A percentile compares a stretch with the other conserved stretches of the same genome.
These are phyloP conservation scores for Palloptera scutellata DNA, from an alignment of 2,888 invertebrate species.

Conservation along the genomic window DNA sequence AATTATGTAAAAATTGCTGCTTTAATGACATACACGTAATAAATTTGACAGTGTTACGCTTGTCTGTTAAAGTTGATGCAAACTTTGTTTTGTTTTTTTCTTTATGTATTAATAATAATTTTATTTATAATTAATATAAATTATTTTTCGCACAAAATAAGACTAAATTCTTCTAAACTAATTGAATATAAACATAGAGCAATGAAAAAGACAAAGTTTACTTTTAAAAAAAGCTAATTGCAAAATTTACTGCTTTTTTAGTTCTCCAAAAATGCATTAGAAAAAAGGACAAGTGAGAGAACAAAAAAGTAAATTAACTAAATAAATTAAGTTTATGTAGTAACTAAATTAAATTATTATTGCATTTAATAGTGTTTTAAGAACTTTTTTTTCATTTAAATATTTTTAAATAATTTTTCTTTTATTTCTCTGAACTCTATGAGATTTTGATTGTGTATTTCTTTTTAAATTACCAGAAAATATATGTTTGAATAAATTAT, in stretches of 20 bases:
- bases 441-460: no score
- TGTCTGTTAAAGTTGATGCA: no score
- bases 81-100: no score
- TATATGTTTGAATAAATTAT: no score
- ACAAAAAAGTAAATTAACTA: conserved; percentile 6
- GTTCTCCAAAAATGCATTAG: conserved; percentile 30
- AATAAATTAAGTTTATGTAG: no score
- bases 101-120: not conserved
- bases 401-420: not conserved
- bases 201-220: no score
- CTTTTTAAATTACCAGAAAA: no score
- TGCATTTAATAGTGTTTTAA: not conserved
- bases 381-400: not conserved
- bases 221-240: conserved; percentile 21
- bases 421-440: no score
- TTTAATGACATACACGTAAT: no score
- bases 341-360: no score
- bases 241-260: not conserved
- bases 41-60: no score
- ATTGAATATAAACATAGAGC: conserved; percentile 29
- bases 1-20: no score
- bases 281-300: conserved; percentile 56
- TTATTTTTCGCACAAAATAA: conserved; percentile 20
- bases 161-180: conserved; percentile 29
- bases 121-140: conserved; percentile 4